Evolutionary conservation across 2,797 vertebrate species (phyloP).

Genomic region (Glossophaga mutica): DNA sequence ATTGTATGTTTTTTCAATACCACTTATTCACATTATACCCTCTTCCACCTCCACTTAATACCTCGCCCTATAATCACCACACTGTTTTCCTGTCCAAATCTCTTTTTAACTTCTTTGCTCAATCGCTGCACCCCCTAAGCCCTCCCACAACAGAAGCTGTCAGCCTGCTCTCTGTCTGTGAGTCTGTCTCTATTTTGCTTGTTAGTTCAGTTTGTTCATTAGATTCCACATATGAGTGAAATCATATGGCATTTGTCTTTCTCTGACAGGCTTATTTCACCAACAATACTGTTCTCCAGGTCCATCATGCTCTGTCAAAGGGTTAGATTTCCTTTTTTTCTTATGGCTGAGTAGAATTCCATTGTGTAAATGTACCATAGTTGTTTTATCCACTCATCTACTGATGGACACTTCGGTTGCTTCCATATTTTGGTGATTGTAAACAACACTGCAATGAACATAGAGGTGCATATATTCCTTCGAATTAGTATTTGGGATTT

Average conservation of each 20-base stretch:
- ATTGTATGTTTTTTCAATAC: not conserved
- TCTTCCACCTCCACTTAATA: not conserved
- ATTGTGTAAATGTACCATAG: not conserved
- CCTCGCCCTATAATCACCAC: not conserved
- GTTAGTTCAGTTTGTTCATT: not conserved
- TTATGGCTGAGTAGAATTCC: too few relatives aligned
- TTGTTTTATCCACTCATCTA: not conserved
- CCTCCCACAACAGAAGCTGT: not conserved
- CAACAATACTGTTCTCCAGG: not conserved
- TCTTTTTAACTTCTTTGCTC: not conserved
- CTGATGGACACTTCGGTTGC: not conserved
- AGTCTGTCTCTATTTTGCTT: not conserved
- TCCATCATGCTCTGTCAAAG: not conserved
- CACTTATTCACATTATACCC: not conserved
- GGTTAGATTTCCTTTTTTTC: too few relatives aligned
- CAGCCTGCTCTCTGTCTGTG: not conserved
- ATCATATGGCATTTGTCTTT: not conserved
- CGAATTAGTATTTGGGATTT: not conserved
- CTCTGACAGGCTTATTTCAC: not conserved
- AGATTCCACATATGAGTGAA: not conserved
- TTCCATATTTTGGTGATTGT: not conserved
- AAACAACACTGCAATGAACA: not conserved
- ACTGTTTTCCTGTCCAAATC: not conserved
- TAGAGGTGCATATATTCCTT: not conserved
- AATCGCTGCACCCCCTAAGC: not conserved